Conservation (phyloP, 2,888 invertebrate species). For the Tromatobia lineatoria region DNA sequence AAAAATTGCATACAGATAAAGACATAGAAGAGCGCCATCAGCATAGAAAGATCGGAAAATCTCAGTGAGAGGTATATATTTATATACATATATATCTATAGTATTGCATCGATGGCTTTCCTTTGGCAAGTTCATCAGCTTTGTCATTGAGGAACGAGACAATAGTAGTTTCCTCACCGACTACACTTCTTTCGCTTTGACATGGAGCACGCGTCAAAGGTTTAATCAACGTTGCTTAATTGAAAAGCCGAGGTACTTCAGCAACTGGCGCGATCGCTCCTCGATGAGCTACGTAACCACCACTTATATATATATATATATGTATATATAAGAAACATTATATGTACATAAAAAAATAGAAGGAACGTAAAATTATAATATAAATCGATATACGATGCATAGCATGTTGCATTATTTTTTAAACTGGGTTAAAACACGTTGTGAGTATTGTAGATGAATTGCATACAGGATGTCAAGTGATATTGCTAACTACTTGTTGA, state of each 20-base stretch:
- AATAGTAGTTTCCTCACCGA: conserved; percentile 32
- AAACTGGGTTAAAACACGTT: neutral
- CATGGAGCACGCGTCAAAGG: conserved; percentile 47
- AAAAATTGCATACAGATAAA: neutral
- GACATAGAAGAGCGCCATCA: neutral
- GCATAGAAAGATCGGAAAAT: conserved; percentile 10
- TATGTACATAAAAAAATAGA: neutral
- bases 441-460: neutral
- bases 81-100: neutral
- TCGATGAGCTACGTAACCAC: conserved; percentile 28
- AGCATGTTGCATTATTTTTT: neutral
- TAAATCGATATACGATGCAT: conserved; percentile 9
- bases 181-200: conserved; percentile 47
- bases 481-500: too few relatives aligned
- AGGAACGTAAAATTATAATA: conserved; percentile 23
- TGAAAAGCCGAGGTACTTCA: conserved; percentile 49
- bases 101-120: conserved; percentile 21
- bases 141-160: conserved; percentile 30
- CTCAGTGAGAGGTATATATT: neutral
- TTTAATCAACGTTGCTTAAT: conserved; percentile 60
- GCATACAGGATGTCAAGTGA: neutral
- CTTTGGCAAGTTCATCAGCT: conserved; percentile 34
- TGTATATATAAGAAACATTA: neutral
- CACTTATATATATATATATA: neutral
- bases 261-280: conserved; percentile 8